phyloP scores from a whole-genome alignment of 2,797 vertebrate species.

The Megalops cyprinoides region DNA sequence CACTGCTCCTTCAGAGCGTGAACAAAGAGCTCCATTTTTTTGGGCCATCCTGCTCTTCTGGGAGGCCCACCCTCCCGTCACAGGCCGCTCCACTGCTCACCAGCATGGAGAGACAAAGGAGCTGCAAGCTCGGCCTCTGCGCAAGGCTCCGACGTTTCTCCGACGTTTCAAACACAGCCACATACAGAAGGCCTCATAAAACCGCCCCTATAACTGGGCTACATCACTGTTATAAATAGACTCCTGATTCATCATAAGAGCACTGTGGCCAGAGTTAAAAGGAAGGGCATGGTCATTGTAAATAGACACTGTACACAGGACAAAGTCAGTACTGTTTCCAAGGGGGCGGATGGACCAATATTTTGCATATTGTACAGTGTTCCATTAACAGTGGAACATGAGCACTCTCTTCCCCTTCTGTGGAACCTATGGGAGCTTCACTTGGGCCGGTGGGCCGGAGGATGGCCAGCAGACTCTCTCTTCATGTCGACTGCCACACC shows the following conservation, averaged over 20 bases:
- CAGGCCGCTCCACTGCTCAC: conserved; percentile 29
- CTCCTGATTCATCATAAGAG: background rate
- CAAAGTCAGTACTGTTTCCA: background rate
- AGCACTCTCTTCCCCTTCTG: too few relatives aligned
- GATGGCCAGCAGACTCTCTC: too few relatives aligned
- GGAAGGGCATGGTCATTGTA: background rate
- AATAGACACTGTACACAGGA: background rate
- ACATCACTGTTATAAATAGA: background rate
- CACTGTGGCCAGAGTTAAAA: background rate
- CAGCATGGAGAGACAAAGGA: conserved; percentile 21
- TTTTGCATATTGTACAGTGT: background rate
- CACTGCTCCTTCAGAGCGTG: conserved; percentile 42
- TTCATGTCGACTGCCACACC: background rate
- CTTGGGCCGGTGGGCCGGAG: too few relatives aligned
- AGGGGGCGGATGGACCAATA: too few relatives aligned
- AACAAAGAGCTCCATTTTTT: conserved; percentile 43
- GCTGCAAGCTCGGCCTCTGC: background rate
- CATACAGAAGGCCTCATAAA: background rate
- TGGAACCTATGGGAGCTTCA: too few relatives aligned
- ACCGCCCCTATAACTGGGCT: background rate
- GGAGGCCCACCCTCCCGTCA: conserved; percentile 28
- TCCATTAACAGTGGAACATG: background rate
- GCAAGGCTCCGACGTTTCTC: background rate
- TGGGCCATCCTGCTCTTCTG: conserved; percentile 48
- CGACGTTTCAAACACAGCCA: background rate